Evolutionary conservation across 2,888 invertebrate genomes (phyloP).

Genomic region (Cylindroiulus punctatus): DNA sequence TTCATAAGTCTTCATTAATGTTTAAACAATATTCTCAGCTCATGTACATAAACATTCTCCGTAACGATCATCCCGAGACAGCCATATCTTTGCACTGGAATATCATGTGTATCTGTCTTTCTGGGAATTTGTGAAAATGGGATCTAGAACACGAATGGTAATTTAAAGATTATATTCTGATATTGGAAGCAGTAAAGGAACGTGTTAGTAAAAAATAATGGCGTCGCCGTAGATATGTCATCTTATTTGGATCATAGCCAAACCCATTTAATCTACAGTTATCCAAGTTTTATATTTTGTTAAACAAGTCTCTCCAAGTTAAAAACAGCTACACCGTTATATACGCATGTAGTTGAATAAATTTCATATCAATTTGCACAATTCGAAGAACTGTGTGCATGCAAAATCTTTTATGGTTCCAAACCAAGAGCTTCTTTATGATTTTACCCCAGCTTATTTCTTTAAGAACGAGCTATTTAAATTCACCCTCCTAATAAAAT

Average conservation of each 20-base stretch:
- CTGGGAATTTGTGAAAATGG: neutral
- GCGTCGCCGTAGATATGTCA: neutral
- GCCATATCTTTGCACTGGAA: neutral
- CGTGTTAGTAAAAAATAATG: neutral
- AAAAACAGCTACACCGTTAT: too few relatives aligned
- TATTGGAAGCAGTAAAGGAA: neutral
- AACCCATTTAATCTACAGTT: too few relatives aligned
- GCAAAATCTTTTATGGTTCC: neutral
- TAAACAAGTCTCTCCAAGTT: too few relatives aligned
- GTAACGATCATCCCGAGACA: constrained; percentile 8
- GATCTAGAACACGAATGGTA: neutral
- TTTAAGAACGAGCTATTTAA: neutral
- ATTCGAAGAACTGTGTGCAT: neutral
- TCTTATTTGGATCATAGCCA: neutral
- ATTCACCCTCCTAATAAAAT: neutral
- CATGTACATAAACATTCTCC: neutral
- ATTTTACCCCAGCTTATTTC: neutral
- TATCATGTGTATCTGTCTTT: neutral
- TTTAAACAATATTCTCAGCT: neutral
- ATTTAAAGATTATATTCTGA: constrained; percentile 29
- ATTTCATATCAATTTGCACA: neutral
- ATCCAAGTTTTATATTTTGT: too few relatives aligned
- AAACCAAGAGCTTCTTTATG: neutral
- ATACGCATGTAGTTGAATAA: too few relatives aligned
- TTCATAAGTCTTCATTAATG: constrained; percentile 22